Evolutionary conservation across 2,888 invertebrate species (phyloP), one percentile per base, ranked within the genome.

Genomic region (Galeruca laticollis): DNA sequence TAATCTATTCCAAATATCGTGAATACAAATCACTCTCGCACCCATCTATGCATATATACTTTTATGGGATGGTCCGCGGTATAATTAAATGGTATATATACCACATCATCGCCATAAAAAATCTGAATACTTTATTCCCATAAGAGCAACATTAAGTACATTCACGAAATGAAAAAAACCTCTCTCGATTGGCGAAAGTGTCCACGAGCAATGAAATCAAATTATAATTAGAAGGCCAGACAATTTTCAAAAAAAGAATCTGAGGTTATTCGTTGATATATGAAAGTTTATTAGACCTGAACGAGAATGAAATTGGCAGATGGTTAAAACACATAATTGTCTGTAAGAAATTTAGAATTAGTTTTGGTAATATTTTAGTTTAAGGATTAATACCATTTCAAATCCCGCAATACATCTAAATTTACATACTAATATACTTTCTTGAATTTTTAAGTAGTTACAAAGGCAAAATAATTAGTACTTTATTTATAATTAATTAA

Each of bases 171-270:
- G 49, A 51, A 62, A 31, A 52, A 52, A 62, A 20, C 35, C 18
- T 51, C 20, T 49, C 15, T 51, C n/a, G 51, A 49, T 61, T 61
- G 61, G 61, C 51, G 62, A 62, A 62, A 62, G 62, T 62, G 62
- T 18, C 51, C 51, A 49, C 20, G 62, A 51, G 47, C 62, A 47
- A 26, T n/a, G 13, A 11, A 54, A 54, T 21, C 21, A 26, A 54
- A 31, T 5, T 54, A 51, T 51, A 18, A 54, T 21, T 26, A n/a
- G 54, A 20, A 31, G 54, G n/a, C n/a, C 54, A 31, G 54, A 21
- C n/a, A 11, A 26, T n/a, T 20, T n/a, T 1, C 0, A 31, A n/a
- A 54, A 54, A 26, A 54, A 54, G 49, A 18, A 15, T 49, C 9
- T 18, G 15, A 20, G 18, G 11, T 49, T 18, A 18, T 49, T 43